A percentile compares a stretch with the other conserved stretches of the same genome.
Conservation (phyloP, 2,888 invertebrate genomes). For the Caenorhabditis doughertyi region DNA sequence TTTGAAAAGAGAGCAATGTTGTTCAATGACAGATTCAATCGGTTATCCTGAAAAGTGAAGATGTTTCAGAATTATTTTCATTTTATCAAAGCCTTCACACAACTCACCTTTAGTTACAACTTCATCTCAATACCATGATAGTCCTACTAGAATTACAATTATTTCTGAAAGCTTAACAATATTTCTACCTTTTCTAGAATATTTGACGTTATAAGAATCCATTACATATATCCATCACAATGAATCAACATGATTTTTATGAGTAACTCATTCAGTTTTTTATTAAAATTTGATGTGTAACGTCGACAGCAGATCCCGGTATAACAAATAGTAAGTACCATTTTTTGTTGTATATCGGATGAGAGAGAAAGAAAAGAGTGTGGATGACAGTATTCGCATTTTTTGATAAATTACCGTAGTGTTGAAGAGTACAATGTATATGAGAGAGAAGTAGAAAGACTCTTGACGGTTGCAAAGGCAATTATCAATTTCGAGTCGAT, state of each 20-base stretch:
- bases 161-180: too few species aligned
- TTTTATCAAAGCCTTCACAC: too few species aligned
- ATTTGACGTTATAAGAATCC: not conserved
- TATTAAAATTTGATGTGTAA: conserved; percentile 18
- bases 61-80: too few species aligned
- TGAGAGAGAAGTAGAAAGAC: conserved; percentile 18
- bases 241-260: conserved; percentile 27
- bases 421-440: conserved; percentile 1
- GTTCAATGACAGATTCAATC: too few species aligned
- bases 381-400: conserved; percentile 35
- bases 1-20: too few species aligned
- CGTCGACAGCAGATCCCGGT: conserved; percentile 26
- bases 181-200: not conserved
- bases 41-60: too few species aligned
- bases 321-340: conserved; percentile 1
- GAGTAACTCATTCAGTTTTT: not conserved
- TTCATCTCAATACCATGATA: too few species aligned
- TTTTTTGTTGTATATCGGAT: conserved; percentile 29
- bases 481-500: conserved; percentile 69
- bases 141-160: too few species aligned
- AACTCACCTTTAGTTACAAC: too few species aligned
- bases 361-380: conserved; percentile 4
- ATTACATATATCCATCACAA: conserved; percentile 39
- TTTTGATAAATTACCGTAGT: conserved; percentile 62
- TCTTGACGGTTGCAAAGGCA: conserved; percentile 33